Percentiles rank a stretch among this genome's conserved stretches.
Conservation (phyloP, 2,113 vertebrate species). For the Plecotus auritus region DNA sequence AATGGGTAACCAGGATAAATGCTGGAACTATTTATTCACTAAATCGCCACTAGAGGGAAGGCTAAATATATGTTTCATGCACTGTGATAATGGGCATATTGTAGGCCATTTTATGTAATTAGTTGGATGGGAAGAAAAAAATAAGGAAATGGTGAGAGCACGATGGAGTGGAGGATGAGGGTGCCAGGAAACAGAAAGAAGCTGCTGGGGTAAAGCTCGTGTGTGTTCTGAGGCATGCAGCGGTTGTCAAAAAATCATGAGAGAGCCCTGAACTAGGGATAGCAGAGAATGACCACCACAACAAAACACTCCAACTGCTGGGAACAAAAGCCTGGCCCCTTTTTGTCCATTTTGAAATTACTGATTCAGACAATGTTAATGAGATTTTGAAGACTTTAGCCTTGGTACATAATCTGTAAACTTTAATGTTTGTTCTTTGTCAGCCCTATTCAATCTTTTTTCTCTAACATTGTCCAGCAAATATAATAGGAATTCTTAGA, state of each 20-base stretch:
- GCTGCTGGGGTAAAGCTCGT: neutral
- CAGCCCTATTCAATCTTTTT: neutral
- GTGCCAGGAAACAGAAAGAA: neutral
- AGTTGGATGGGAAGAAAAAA: neutral
- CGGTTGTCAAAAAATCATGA: neutral
- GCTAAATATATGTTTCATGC: neutral
- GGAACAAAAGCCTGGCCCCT: neutral
- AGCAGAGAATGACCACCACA: neutral
- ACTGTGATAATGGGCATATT: neutral
- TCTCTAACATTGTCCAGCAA: neutral
- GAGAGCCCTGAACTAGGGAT: neutral
- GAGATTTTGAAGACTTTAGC: neutral
- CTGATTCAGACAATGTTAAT: neutral
- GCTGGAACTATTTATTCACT: neutral
- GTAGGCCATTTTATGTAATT: neutral
- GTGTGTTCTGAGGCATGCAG: neutral
- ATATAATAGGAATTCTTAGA: neutral
- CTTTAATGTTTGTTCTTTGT: neutral
- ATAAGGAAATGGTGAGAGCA: neutral
- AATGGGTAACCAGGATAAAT: neutral
- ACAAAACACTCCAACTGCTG: neutral
- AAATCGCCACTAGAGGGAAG: neutral
- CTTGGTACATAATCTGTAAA: neutral
- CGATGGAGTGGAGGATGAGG: neutral
- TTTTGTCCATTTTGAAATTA: constrained; percentile 5